Conservation (phyloP, 2,888 invertebrate species). For the Himalopsyche tibetana region DNA sequence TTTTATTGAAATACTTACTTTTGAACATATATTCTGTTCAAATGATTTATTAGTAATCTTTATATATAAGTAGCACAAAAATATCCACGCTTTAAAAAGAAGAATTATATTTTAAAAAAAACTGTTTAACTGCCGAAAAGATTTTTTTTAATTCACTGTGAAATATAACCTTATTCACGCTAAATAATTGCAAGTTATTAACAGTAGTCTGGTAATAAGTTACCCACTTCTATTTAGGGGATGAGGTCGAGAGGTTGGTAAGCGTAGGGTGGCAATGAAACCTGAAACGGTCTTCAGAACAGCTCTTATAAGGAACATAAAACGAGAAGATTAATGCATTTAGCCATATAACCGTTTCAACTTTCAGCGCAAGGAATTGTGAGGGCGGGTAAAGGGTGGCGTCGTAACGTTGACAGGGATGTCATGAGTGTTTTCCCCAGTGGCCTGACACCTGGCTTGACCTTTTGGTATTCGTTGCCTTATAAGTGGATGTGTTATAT, state of each 20-base stretch:
- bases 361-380: constrained; percentile 17
- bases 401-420: not conserved
- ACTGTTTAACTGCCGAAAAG: too few relatives aligned
- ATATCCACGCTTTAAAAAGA: too few relatives aligned
- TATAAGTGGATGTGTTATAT: not conserved
- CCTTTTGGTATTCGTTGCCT: not conserved
- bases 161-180: not conserved
- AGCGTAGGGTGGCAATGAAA: not conserved
- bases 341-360: constrained; percentile 20
- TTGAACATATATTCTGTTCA: too few relatives aligned
- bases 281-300: constrained; percentile 4
- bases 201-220: not conserved
- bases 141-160: too few relatives aligned
- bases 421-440: constrained; percentile 7
- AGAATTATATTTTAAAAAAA: too few relatives aligned
- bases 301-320: constrained; percentile 15
- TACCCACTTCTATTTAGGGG: not conserved
- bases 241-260: not conserved
- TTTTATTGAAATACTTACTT: too few relatives aligned
- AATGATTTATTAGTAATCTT: too few relatives aligned
- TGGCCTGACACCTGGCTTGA: not conserved
- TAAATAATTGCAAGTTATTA: not conserved
- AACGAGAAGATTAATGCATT: constrained; percentile 26
- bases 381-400: not conserved
- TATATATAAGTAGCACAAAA: too few relatives aligned